Evolutionary conservation across 2,888 invertebrate genomes (phyloP).

Genomic region (Drosophila antonietae): DNA sequence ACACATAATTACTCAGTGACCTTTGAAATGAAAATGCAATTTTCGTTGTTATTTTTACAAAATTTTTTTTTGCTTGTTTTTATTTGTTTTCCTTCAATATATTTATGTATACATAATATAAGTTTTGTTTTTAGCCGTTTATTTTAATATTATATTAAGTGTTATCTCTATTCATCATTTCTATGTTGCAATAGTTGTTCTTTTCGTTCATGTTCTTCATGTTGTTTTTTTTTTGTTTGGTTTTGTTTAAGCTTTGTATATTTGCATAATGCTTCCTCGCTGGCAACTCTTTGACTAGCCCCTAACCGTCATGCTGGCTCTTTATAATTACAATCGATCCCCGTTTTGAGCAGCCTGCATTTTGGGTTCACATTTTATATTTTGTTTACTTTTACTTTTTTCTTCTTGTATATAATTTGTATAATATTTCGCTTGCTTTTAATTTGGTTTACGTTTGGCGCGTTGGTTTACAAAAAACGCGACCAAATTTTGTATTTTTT

Average conservation of each 20-base stretch:
- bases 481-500: constrained; percentile 42
- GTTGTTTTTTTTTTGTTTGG: constrained; percentile 5
- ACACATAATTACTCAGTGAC: background rate
- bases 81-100: constrained; percentile 80
- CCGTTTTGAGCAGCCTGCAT: constrained; percentile 39
- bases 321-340: constrained; percentile 46
- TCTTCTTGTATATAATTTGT: constrained; percentile 60
- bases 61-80: constrained; percentile 76
- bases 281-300: constrained; percentile 30
- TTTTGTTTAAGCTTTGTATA: constrained; percentile 61
- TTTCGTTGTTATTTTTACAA: constrained; percentile 70
- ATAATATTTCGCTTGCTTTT: constrained; percentile 67
- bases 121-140: constrained; percentile 61
- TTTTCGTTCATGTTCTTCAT: constrained; percentile 24
- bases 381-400: constrained; percentile 23
- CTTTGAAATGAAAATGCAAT: constrained; percentile 28
- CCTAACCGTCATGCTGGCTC: constrained; percentile 23
- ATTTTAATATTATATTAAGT: constrained; percentile 56
- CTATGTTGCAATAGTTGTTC: constrained; percentile 69
- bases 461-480: constrained; percentile 74
- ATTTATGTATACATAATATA: constrained; percentile 81
- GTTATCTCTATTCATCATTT: constrained; percentile 71
- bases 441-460: constrained; percentile 56
- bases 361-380: constrained; percentile 4
- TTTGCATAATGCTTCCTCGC: constrained; percentile 57